Conservation (phyloP, 1,140 invertebrate species). For the Gonioctena quinquepunctata region DNA sequence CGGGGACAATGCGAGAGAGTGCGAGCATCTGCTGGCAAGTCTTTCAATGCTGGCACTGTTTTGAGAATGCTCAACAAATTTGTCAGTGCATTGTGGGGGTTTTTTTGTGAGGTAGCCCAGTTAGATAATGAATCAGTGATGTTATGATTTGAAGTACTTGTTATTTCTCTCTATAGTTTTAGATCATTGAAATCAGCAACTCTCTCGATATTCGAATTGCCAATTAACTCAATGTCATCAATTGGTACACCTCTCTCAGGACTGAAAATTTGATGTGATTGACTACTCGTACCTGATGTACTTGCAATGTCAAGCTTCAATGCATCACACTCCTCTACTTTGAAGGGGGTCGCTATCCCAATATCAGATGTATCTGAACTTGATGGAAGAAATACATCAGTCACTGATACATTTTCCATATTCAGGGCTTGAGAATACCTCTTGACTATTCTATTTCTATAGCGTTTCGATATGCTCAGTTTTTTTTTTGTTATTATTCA, state of each 20-base stretch:
- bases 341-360: too few species aligned
- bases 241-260: background rate
- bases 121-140: background rate
- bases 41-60: background rate
- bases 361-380: background rate
- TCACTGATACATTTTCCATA: background rate
- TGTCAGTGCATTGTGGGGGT: background rate
- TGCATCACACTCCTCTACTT: too few species aligned
- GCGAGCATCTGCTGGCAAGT: background rate
- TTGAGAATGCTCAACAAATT: background rate
- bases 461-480: background rate
- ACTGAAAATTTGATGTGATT: background rate
- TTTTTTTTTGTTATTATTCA: too few species aligned
- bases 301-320: too few species aligned
- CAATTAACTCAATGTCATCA: background rate
- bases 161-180: background rate
- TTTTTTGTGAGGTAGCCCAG: background rate
- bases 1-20: background rate
- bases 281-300: background rate
- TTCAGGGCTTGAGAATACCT: background rate
- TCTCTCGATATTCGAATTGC: too few species aligned
- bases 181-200: background rate
- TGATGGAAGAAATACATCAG: background rate
- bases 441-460: background rate
- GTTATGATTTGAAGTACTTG: background rate